Evolutionary conservation across 2,888 invertebrate genomes (phyloP), one percentile per base, ranked within the genome.

Genomic region (Drosophila diplacantha): DNA sequence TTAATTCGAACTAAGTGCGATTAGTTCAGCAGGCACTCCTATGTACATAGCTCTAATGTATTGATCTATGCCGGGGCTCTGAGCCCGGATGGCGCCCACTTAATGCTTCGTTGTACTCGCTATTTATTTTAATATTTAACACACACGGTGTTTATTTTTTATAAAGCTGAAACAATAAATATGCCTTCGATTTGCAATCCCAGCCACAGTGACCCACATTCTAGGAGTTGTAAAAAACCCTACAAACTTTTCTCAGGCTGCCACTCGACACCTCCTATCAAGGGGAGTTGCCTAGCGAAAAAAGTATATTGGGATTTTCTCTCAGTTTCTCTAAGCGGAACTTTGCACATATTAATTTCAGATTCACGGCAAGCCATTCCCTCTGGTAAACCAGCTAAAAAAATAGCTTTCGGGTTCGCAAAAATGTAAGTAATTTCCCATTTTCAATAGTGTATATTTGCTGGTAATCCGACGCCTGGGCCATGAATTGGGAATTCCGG

Each of bases 351-450:
- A 73, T 60, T 74, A 22, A 66, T 68, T 74, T 74, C 61, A 58
- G 55, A 53, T 63, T 67, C 70, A 31, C 41, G 24, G 31, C 64
- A 68, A 64, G 31, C 34, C 22, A 12, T 20, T 31, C 58, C 51
- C 69, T 60, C 69, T 80, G 76, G 75, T 54, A 64, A 64, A 44
- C 43, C 76, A 77, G 72, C 78, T 77, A 75, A 74, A 44, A 64
- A 52, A 81, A 77, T 72, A 81, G 49, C 59, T 58, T 37, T 58
- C 51, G 71, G 52, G 43, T 67, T 53, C 47, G 39, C 44, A 72
- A 75, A 74, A 76, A 70, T 75, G 51, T 72, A 55, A 67, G 65
- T 59, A 59, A 59, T 67, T 66, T 66, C 12, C 29, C 56, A 64
- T 56, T 67, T 59, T 2, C 12, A 18, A 5, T 18, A 53, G 39